Evolutionary conservation across 2,888 invertebrate genomes (phyloP), one percentile per base, ranked within the genome.

Genomic region (Agrotis exclamationis): DNA sequence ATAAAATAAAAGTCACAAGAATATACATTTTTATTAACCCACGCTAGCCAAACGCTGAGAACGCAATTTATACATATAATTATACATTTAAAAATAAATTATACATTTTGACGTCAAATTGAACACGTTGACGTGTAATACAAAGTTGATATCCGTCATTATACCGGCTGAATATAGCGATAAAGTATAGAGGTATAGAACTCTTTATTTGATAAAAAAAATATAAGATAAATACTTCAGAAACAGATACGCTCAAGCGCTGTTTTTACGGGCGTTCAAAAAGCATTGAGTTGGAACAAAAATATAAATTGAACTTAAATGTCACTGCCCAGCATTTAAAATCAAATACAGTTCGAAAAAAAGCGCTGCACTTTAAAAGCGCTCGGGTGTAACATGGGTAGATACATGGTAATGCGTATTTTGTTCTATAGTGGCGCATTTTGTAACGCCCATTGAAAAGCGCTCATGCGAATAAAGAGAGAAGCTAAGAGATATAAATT

Each of bases 61-160:
- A 76, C 65, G 81, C 79, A 79, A 79, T 81, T 80, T 81, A 79
- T 79, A 79, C 71, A 81, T 81, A 51, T 79, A 63, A 76, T 76
- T 80, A 80, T 79, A 80, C 81, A 79, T 76, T 64, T 48, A 67
- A 80, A 80, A 68, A 68, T 60, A 14, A 62, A 71, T 68, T 71
- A 79, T 81, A 76, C 81, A 79, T 81, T 79, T 80, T 68, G 71
- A 65, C 77, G 75, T 75, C 64, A 54, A 28, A 69, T 48, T 45
- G 20, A 67, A 74, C 80, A 74, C 62, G 78, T 76, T 59, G 45
- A 68, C 58, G 68, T 79, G 68, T 64, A 76, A 76, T 81, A 79
- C 81, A 79, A 76, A 79, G 64, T 71, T 65, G 54, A 80, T 65
- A 69, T 76, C 81, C 81, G 79, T 81, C 82, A 79, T 62, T 65